phyloP scores from a whole-genome alignment of 2,113 vertebrate genomes.

The Neogale vison region DNA sequence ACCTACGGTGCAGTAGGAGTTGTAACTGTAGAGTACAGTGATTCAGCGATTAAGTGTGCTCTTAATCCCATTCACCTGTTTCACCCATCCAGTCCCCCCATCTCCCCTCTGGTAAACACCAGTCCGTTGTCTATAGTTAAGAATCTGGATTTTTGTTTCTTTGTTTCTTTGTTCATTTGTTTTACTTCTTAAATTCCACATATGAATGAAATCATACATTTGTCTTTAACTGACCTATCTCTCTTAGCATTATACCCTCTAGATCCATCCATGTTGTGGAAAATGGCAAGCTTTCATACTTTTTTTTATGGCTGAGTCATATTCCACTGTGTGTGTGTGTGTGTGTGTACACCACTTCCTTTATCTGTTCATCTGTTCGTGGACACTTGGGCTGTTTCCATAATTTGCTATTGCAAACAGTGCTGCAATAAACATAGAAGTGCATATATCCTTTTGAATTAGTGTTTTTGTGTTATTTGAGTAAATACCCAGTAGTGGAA shows the following conservation, averaged over 20 bases:
- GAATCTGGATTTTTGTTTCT: not conserved
- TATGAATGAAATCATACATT: not conserved
- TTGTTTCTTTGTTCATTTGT: not conserved
- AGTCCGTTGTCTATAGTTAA: not conserved
- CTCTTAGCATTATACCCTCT: not conserved
- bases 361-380: not conserved
- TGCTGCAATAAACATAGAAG: not conserved
- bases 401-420: not conserved
- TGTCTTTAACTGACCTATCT: not conserved
- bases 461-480: not conserved
- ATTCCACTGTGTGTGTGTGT: not conserved
- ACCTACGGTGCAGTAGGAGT: not conserved
- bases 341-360: not conserved
- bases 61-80: not conserved
- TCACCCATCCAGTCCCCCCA: not conserved
- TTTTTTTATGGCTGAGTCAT: not conserved
- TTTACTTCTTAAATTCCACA: not conserved
- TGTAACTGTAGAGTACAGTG: not conserved
- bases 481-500: not conserved
- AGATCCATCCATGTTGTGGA: not conserved
- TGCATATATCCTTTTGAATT: not conserved
- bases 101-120: not conserved
- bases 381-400: not conserved
- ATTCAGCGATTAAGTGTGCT: not conserved
- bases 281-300: not conserved